A percentile compares a stretch with the other conserved stretches of the same genome.
Evolutionary conservation across 2,113 vertebrate genomes (phyloP).

Genomic region (Camelus bactrianus): DNA sequence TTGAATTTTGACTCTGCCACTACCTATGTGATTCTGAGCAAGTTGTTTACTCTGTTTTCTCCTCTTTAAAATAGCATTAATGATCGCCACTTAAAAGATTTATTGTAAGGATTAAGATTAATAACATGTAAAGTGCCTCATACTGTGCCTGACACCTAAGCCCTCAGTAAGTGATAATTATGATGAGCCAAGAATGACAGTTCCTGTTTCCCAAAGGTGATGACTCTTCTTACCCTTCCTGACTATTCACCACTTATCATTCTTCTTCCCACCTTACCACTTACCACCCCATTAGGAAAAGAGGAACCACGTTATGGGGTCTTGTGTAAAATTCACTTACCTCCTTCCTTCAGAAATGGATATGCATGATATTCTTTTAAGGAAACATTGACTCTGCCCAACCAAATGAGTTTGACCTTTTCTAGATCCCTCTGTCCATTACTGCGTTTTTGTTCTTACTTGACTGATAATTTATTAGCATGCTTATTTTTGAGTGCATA

Average conservation of each 20-base stretch:
- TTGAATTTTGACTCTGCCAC: slow-evolving; percentile 49
- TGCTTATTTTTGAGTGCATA: neutral
- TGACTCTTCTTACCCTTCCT: slow-evolving; percentile 9
- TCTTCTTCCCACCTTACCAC: slow-evolving; percentile 1
- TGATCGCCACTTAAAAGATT: neutral
- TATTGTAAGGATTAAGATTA: slow-evolving; percentile 41
- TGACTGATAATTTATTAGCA: neutral
- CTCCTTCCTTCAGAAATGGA: neutral
- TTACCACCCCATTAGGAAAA: neutral
- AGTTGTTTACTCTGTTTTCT: slow-evolving; percentile 33
- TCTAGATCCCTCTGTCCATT: neutral
- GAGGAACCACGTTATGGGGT: neutral
- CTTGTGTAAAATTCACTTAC: neutral
- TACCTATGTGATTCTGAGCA: slow-evolving; percentile 21
- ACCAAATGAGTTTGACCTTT: slow-evolving; percentile 40
- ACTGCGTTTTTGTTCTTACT: slow-evolving; percentile 24
- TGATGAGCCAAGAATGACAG: neutral
- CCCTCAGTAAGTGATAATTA: slow-evolving; percentile 31
- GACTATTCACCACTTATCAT: neutral
- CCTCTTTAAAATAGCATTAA: slow-evolving; percentile 18
- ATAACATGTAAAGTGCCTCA: neutral
- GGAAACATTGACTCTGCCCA: slow-evolving; percentile 10
- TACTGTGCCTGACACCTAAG: neutral
- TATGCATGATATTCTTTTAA: neutral
- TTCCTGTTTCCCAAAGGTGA: neutral